phyloP scores from a whole-genome alignment of 2,797 vertebrate species.

The Rhabdophis nuchalis region DNA sequence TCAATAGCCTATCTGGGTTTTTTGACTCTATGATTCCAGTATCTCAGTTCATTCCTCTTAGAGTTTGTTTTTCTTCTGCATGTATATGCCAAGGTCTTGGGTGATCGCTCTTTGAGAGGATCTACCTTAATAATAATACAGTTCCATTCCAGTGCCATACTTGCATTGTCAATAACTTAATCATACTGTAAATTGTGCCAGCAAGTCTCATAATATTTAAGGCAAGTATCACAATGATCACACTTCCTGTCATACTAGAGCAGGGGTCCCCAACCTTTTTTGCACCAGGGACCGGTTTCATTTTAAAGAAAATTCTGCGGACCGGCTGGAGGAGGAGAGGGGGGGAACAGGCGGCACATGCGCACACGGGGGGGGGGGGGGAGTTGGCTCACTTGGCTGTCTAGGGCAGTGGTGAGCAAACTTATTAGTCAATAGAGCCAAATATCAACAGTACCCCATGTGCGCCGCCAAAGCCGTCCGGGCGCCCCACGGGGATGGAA shows the following conservation, averaged over 20 bases:
- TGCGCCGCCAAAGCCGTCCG: too few species aligned
- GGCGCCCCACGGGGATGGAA: too few species aligned
- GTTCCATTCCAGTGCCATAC: background rate
- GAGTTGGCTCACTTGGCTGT: too few species aligned
- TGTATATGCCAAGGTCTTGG: background rate
- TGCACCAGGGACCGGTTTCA: too few species aligned
- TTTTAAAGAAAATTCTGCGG: too few species aligned
- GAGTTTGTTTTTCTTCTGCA: background rate
- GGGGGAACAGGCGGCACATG: too few species aligned
- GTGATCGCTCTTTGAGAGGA: background rate
- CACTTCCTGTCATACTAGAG: background rate
- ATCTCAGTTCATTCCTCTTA: background rate
- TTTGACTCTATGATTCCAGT: background rate
- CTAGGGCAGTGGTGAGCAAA: too few species aligned
- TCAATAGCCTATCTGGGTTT: background rate
- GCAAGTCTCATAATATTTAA: background rate
- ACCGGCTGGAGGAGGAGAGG: too few species aligned
- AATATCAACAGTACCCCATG: too few species aligned
- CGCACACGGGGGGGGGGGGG: too few species aligned
- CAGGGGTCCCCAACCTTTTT: too few species aligned
- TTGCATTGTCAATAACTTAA: background rate
- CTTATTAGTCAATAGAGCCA: too few species aligned
- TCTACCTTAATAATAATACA: background rate
- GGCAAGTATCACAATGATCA: background rate
- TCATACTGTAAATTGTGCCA: background rate